These are phyloP conservation scores for Aselliscus stoliczkanus DNA, from an alignment of 2,797 vertebrate genomes.

Conservation along the genomic window DNA sequence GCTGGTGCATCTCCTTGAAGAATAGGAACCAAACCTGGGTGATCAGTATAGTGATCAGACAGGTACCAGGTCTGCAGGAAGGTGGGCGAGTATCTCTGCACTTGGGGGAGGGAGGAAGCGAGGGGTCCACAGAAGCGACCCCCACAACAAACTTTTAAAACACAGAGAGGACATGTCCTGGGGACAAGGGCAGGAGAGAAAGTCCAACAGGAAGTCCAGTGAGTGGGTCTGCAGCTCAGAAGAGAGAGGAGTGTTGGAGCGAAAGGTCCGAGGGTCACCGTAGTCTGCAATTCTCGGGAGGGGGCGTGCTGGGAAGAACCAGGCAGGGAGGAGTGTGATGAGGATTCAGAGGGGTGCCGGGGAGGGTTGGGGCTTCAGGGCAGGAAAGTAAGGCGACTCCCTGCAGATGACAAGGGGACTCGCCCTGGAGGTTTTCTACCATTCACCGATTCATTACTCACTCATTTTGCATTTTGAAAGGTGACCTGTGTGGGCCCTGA, in stretches of 20 bases:
- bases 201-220: fast-evolving
- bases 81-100: background rate
- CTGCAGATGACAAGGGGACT: background rate
- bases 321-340: background rate
- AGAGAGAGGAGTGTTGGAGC: background rate
- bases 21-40: background rate
- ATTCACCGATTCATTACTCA: fast-evolving
- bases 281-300: background rate
- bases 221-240: background rate
- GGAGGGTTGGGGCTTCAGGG: fast-evolving
- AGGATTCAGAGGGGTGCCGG: fast-evolving
- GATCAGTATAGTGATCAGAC: background rate
- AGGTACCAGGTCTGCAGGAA: background rate
- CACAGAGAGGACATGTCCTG: fast-evolving
- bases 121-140: background rate
- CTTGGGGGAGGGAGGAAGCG: no score
- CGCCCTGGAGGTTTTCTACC: background rate
- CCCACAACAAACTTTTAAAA: background rate
- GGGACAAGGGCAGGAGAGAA: background rate
- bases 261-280: background rate
- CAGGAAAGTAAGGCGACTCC: background rate
- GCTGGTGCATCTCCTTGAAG: fast-evolving
- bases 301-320: background rate
- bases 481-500: background rate
- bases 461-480: no score